Conservation (phyloP, 2,888 invertebrate genomes). For the Dolichopus griseipennis region DNA sequence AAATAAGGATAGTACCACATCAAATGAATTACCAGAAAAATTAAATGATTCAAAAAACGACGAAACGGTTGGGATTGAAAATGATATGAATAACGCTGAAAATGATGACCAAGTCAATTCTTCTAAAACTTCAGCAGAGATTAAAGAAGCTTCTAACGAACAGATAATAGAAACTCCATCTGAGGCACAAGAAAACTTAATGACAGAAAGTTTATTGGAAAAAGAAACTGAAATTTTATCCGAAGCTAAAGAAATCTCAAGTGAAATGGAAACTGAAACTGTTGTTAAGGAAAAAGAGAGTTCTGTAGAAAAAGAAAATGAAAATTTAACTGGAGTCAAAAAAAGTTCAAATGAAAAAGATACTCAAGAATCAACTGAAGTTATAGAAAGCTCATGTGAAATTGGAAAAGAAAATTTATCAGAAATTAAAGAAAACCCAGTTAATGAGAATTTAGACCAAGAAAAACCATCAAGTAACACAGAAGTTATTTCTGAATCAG, state of each 20-base stretch:
- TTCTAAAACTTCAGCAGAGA: too few relatives aligned
- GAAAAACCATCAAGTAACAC: not conserved
- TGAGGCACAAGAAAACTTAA: too few relatives aligned
- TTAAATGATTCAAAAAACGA: not conserved
- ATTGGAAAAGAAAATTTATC: too few relatives aligned
- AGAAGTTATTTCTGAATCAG: not conserved
- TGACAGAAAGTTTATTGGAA: too few relatives aligned
- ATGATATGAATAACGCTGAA: not conserved
- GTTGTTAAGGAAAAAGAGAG: not conserved
- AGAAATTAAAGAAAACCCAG: not conserved
- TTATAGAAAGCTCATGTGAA: constrained; percentile 14
- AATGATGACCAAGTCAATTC: too few relatives aligned
- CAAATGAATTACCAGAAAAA: not conserved
- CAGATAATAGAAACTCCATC: too few relatives aligned
- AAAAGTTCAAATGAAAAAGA: not conserved
- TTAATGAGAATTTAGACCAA: not conserved
- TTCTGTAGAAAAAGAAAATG: not conserved
- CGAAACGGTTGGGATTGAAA: not conserved
- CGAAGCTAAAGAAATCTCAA: too few relatives aligned
- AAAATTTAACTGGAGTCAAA: not conserved
- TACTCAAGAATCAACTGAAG: constrained; percentile 13
- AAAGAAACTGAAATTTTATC: too few relatives aligned
- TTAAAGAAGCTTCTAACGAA: too few relatives aligned
- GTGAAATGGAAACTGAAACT: too few relatives aligned
- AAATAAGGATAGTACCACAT: not conserved